phyloP scores from a whole-genome alignment of 1,140 invertebrate genomes.

The Lasaia peninsularis region DNA sequence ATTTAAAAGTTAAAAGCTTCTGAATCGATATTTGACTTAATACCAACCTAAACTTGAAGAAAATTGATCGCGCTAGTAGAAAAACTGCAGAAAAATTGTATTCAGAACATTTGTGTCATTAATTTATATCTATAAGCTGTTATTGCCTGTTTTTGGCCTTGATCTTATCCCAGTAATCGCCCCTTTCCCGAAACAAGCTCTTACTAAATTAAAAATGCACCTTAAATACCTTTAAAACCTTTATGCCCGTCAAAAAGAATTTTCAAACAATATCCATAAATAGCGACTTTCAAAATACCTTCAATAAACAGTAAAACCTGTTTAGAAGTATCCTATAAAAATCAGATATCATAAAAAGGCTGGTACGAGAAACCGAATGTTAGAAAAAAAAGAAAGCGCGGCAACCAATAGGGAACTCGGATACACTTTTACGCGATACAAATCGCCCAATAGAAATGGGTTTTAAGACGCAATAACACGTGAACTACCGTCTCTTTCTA shows the following conservation, averaged over 20 bases:
- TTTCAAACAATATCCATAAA: constrained; percentile 14
- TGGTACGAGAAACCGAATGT: constrained; percentile 33
- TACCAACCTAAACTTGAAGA: no score
- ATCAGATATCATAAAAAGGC: constrained; percentile 58
- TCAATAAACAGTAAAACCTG: constrained; percentile 52
- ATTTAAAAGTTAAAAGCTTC: no score
- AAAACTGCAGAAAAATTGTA: no score
- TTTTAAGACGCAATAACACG: constrained; percentile 45
- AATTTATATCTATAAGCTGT: no score
- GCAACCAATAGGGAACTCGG: constrained; percentile 41
- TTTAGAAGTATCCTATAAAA: constrained; percentile 52
- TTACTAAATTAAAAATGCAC: background rate
- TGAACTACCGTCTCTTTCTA: constrained; percentile 39
- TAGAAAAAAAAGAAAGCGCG: constrained; percentile 38
- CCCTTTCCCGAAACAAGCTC: background rate
- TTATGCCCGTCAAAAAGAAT: constrained; percentile 7
- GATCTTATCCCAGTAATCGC: no score
- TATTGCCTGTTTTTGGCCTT: no score
- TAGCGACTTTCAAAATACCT: constrained; percentile 30
- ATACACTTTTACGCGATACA: constrained; percentile 58
- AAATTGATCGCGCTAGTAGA: no score
- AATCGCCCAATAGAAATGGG: constrained; percentile 50
- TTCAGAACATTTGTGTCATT: no score
- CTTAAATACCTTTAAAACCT: background rate
- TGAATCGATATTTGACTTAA: no score